Evolutionary conservation across 1,140 invertebrate genomes (phyloP).

Genomic region (Drosophila simulans): DNA sequence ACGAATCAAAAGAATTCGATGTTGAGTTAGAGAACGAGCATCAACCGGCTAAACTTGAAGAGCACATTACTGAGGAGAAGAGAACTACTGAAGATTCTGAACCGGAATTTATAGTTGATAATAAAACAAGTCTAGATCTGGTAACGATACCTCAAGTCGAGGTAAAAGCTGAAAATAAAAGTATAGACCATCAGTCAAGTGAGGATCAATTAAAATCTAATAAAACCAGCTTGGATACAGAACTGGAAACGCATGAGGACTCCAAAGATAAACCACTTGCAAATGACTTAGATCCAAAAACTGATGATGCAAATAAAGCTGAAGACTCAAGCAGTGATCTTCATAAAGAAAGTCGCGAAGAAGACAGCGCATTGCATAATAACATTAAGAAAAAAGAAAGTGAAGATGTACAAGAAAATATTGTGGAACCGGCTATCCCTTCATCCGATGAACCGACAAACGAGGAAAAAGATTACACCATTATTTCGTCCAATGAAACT

Average conservation of each 20-base stretch:
- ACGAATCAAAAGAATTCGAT: background rate
- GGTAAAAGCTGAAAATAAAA: background rate
- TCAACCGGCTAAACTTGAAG: background rate
- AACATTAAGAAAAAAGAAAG: background rate
- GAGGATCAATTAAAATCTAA: background rate
- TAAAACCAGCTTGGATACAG: background rate
- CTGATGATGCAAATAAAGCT: background rate
- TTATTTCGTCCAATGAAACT: background rate
- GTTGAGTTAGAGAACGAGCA: background rate
- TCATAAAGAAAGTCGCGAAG: background rate
- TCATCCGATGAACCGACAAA: background rate
- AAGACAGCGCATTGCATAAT: background rate
- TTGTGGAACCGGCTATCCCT: background rate
- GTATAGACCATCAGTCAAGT: background rate
- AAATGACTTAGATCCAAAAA: background rate
- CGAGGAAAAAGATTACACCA: background rate
- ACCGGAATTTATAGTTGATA: background rate
- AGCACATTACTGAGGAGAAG: background rate
- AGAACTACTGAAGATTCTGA: background rate
- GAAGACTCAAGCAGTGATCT: background rate
- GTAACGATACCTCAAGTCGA: background rate
- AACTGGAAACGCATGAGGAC: background rate
- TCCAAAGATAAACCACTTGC: background rate
- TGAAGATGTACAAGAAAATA: background rate
- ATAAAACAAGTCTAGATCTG: constrained; percentile 1